phyloP scores from a whole-genome alignment of 2,797 vertebrate species.

The Lagothrix lagotricha region DNA sequence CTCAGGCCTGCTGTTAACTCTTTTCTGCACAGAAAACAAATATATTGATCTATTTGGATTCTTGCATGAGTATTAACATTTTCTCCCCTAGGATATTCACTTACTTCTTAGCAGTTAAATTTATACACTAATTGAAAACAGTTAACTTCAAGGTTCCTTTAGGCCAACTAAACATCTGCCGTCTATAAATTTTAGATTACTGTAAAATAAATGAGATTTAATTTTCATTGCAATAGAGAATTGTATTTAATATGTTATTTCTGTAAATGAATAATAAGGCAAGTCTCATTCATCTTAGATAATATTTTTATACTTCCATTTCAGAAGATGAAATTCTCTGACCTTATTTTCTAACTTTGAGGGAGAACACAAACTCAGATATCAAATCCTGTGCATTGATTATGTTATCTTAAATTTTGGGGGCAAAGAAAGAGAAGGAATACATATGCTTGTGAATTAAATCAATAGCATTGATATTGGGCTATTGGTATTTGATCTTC shows the following conservation, averaged over 20 bases:
- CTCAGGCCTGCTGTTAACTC: background rate
- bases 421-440: background rate
- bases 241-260: constrained; percentile 18
- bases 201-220: background rate
- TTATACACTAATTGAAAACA: background rate
- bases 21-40: background rate
- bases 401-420: background rate
- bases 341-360: background rate
- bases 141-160: background rate
- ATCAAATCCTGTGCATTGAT: background rate
- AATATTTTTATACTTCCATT: background rate
- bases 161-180: constrained; percentile 13
- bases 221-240: background rate
- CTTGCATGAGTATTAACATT: background rate
- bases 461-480: background rate
- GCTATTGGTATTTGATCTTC: background rate
- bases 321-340: background rate
- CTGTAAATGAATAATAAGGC: background rate
- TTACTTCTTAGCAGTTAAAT: background rate
- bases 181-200: background rate
- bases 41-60: constrained; percentile 3
- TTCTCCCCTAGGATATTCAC: background rate
- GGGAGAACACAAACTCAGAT: background rate
- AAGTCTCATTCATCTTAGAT: background rate
- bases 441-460: background rate